Base-by-base conservation (phyloP, 1,140 invertebrate genomes). In the Psilanteris sp. region DNA sequence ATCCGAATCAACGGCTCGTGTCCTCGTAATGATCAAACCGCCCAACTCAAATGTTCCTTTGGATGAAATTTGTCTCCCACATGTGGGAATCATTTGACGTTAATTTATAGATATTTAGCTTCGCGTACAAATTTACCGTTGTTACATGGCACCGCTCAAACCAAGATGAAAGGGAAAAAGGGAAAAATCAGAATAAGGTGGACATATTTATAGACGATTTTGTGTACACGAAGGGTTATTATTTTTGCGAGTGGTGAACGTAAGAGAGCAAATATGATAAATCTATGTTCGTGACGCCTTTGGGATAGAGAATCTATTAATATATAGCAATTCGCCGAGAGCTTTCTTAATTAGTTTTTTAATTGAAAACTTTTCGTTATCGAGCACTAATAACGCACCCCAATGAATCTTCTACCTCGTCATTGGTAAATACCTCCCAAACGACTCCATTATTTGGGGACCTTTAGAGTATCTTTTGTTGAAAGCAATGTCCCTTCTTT, bases 171-270 rank as follows among this genome's bases (percentile, higher is more conserved):
- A 68, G 62, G 50, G 20, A 20, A 55, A 46, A 50, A 68, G 22
- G 15, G 39, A 50, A 9, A 34, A 36, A 13, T 37, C 8, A 15
- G 20, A 44, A 13, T 6, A 22, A 36, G 46, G 57, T 15, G 41
- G 32, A 68, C 50, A 57, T 68, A 68, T 68, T 68, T 68, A 68
- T 68, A 68, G 61, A 66, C 61, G 48, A 54, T 66, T 54, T 18
- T 4, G 29, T 22, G 46, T 44, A 22, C 41, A 48, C 11, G 13
- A 14, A 55, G 62, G 39, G 39, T 64, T 68, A 57, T 68, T 48
- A 57, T 20, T 24, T 55, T 39, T 4, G 29, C 36, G 32, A 34
- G 66, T 50, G 52, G 54, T 24, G 50, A 0, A 14, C 27, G 36
- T 70, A 52, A 59, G n/a, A 24, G 20, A 34, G 24, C 66, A 36